These are phyloP conservation scores for Halocynthia aurantium DNA, from an alignment of 23 tunicate genomes.

Conservation along the genomic window DNA sequence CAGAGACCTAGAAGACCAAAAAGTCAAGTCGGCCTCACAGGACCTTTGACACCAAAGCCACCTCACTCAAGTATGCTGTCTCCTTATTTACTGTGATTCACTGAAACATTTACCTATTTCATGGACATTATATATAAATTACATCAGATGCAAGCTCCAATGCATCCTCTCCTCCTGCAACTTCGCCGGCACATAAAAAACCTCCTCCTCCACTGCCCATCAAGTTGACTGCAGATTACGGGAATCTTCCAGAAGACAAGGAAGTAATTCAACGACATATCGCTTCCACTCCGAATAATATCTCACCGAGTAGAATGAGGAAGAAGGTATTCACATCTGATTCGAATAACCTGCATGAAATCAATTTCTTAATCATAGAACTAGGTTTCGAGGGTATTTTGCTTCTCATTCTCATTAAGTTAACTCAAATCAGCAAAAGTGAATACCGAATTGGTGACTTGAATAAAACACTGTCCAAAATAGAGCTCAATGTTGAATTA, in stretches of 20 bases:
- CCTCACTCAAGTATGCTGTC: slow-evolving; percentile 14
- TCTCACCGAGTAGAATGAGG: slow-evolving; percentile 45
- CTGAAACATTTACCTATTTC: neutral
- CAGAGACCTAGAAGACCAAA: slow-evolving; percentile 84
- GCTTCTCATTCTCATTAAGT: no score
- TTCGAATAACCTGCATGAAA: no score
- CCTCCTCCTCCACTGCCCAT: slow-evolving; percentile 66
- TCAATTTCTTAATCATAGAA: no score
- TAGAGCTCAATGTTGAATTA: no score
- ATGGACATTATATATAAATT: no score
- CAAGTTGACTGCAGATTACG: slow-evolving; percentile 55
- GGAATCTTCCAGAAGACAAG: slow-evolving; percentile 67
- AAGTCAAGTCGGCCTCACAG: slow-evolving; percentile 67
- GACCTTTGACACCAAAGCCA: slow-evolving; percentile 25
- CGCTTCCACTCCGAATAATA: slow-evolving; percentile 25
- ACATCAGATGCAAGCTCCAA: slow-evolving; percentile 15
- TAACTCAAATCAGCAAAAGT: no score
- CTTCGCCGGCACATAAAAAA: neutral
- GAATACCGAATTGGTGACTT: no score
- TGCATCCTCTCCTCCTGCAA: neutral
- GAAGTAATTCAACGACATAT: slow-evolving; percentile 44
- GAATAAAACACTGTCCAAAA: no score
- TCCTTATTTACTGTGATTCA: neutral
- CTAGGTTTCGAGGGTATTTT: no score
- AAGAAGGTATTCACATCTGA: neutral